Base-by-base conservation (phyloP, 2,113 vertebrate species). In the Pygoscelis antarcticus region DNA sequence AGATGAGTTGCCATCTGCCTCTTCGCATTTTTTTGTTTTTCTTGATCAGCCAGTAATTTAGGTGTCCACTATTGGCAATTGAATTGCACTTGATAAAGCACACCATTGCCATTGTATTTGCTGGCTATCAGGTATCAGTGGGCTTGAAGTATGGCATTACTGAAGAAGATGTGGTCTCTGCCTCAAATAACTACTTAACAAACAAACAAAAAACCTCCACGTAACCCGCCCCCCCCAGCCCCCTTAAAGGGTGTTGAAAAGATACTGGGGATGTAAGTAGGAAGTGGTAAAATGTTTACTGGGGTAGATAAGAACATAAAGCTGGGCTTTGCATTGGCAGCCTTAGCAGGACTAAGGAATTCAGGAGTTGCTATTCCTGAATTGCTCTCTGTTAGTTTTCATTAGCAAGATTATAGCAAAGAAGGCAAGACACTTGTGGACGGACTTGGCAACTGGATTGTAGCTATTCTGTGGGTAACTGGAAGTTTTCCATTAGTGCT, bases 11-110 rank as follows among this genome's bases (percentile, higher is more conserved):
- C 25, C 26, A 60, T 69, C 60, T 34, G 14, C 29, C 6, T 86
- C 25, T 79, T 62, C n/a, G 13, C 30, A 46, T 86, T 92, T 92
- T 92, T 69, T 16, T 74, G 10, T 57, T 15, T 83, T 85, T 94
- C 22, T 46, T 74, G 49, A 54, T 93, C 46, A 52, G 19, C 11
- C 32, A 46, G 46, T 80, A 51, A 49, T 36, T 93, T 71, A 52
- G 13, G 10, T 69, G 36, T 32, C 34, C 17, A 14, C 29, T 87
- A 25, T 32, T 70, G 68, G 18, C 55, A 81, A 7, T 18, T 32
- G n/a, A 61, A 34, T 44, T 79, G 26, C 30, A 40, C 26, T 86
- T 71, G 49, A 11, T 65, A 46, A 77, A 87, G 10, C 64, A 47
- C 25, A 66, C 9, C 3, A 2, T 49, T 93, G 47, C 52, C 18